Percentiles rank a stretch among this genome's conserved stretches.
Evolutionary conservation across 2,888 invertebrate genomes (phyloP).

Genomic region (Oligia latruncula): DNA sequence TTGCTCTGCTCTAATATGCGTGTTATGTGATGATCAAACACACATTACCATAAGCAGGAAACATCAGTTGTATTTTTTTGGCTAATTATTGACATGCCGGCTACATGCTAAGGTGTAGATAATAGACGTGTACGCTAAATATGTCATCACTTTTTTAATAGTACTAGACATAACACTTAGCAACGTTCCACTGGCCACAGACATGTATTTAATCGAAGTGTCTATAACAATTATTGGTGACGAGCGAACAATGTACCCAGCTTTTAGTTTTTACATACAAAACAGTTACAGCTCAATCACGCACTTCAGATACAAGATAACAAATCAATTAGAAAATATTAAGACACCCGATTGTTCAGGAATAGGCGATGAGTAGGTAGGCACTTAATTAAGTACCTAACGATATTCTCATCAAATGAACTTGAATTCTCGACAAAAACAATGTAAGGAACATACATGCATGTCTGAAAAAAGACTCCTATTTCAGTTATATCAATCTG

Average conservation of each 20-base stretch:
- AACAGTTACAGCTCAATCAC: conserved; percentile 56
- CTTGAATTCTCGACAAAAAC: conserved; percentile 12
- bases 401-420: conserved; percentile 30
- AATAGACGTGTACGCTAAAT: conserved; percentile 17
- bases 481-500: background rate
- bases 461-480: conserved; percentile 1
- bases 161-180: conserved; percentile 54
- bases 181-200: conserved; percentile 50
- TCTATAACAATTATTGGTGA: conserved; percentile 72
- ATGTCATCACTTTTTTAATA: conserved; percentile 36
- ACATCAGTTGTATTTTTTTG: conserved; percentile 19
- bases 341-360: conserved; percentile 25
- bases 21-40: conserved; percentile 16
- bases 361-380: conserved; percentile 8
- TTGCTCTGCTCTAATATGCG: conserved; percentile 17
- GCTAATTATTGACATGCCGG: conserved; percentile 3
- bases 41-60: conserved; percentile 9
- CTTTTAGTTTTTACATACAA: conserved; percentile 64
- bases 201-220: conserved; percentile 69
- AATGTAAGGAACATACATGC: background rate
- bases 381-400: conserved; percentile 10
- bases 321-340: conserved; percentile 42
- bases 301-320: conserved; percentile 49
- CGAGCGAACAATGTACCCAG: conserved; percentile 62
- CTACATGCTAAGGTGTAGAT: background rate